phyloP scores from a whole-genome alignment of 2,113 vertebrate genomes.

The Ptilorrhoa leucosticta region DNA sequence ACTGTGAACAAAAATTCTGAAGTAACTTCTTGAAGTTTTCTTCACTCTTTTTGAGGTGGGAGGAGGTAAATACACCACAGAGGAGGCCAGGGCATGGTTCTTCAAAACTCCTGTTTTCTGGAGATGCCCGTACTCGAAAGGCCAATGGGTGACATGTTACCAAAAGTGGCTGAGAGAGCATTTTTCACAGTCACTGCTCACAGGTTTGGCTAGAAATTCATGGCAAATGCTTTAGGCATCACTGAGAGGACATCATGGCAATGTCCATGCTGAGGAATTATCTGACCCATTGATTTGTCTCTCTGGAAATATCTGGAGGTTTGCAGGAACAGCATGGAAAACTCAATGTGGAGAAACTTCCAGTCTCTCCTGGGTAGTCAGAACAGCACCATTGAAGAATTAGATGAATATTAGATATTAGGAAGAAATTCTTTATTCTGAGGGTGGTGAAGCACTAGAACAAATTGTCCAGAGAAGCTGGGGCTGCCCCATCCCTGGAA shows the following conservation, averaged over 20 bases:
- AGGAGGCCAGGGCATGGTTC: background rate
- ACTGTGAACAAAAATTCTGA: background rate
- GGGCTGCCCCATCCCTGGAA: background rate
- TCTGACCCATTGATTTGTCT: background rate
- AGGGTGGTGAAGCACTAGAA: background rate
- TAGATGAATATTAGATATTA: too few relatives aligned
- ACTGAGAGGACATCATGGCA: accelerated
- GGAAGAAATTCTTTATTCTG: background rate
- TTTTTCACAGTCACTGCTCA: too few relatives aligned
- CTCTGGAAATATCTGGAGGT: background rate
- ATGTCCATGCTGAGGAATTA: background rate
- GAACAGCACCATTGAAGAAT: background rate
- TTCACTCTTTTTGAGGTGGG: background rate
- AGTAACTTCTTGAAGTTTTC: background rate
- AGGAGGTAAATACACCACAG: background rate
- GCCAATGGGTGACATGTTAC: too few relatives aligned
- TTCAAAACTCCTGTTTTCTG: background rate
- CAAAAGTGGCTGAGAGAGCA: background rate
- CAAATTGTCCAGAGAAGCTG: background rate
- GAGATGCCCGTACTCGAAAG: background rate
- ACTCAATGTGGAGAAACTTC: background rate
- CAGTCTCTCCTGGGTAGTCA: accelerated
- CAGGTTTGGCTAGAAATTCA: background rate
- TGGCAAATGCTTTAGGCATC: background rate
- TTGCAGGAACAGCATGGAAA: background rate